Percentiles rank a stretch among this genome's conserved stretches.
Evolutionary conservation across 2,888 invertebrate genomes (phyloP).

Genomic region (Baronia brevicornis): DNA sequence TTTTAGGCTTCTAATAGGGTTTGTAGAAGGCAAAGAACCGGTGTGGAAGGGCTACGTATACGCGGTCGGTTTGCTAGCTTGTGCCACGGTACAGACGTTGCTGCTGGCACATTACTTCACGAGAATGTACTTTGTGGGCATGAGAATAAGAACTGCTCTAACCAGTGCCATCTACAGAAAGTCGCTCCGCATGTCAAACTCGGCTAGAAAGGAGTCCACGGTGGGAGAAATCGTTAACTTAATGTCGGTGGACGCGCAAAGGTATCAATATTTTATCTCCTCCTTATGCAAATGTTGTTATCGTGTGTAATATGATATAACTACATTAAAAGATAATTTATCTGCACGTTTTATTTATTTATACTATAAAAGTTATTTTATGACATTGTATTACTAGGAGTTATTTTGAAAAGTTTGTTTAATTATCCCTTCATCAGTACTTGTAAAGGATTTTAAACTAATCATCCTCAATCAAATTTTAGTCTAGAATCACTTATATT

Average conservation of each 20-base stretch:
- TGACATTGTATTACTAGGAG: no score
- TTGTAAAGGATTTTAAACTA: no score
- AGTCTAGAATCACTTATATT: no score
- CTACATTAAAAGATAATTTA: no score
- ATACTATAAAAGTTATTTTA: no score
- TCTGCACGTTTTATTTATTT: not conserved
- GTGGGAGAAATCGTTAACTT: conserved; percentile 95
- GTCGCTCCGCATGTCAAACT: conserved; percentile 86
- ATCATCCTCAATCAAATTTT: no score
- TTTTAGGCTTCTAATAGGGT: conserved; percentile 81
- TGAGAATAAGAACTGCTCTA: conserved; percentile 90
- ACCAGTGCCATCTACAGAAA: conserved; percentile 94
- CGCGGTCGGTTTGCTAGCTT: conserved; percentile 82
- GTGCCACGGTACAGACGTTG: conserved; percentile 87
- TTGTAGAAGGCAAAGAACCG: conserved; percentile 77
- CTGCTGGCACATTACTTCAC: conserved; percentile 94
- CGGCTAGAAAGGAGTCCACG: conserved; percentile 87
- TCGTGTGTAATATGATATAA: no score
- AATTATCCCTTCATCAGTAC: no score
- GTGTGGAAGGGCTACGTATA: conserved; percentile 93
- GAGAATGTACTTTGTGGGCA: conserved; percentile 91
- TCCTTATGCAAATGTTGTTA: not conserved
- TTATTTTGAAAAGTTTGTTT: no score
- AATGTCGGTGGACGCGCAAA: conserved; percentile 94
- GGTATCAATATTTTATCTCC: conserved; percentile 41